A percentile compares a stretch with the other conserved stretches of the same genome.
These are phyloP conservation scores for Chrysomallon squamiferum DNA, from an alignment of 1,140 invertebrate genomes.

Conservation along the genomic window DNA sequence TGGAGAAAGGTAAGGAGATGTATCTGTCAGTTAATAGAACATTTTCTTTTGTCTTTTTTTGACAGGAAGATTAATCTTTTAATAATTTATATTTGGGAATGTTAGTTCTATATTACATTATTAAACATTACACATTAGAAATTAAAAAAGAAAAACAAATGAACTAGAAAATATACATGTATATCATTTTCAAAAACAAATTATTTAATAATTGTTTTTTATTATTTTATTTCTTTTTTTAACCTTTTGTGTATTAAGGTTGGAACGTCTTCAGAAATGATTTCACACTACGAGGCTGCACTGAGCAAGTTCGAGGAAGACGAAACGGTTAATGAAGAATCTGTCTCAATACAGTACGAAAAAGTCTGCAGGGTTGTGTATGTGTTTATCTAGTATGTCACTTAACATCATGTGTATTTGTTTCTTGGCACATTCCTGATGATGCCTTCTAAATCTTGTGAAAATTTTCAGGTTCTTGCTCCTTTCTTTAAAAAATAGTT, in stretches of 20 bases:
- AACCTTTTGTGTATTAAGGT: constrained; percentile 29
- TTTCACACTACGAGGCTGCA: constrained; percentile 47
- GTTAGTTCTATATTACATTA: too few species aligned
- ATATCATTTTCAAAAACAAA: too few species aligned
- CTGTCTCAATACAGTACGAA: constrained; percentile 55
- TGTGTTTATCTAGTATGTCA: constrained; percentile 16
- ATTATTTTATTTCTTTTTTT: too few species aligned
- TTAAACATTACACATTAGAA: too few species aligned
- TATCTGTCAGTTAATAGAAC: too few species aligned
- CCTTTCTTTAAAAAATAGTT: neutral
- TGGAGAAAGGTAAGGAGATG: constrained; percentile 58
- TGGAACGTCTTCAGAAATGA: constrained; percentile 51
- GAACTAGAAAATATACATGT: too few species aligned
- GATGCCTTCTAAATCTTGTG: neutral
- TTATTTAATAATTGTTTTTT: too few species aligned
- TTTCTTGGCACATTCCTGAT: neutral
- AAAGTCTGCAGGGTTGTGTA: constrained; percentile 59
- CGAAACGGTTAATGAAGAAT: constrained; percentile 50
- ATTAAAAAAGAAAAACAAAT: too few species aligned
- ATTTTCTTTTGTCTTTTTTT: too few species aligned
- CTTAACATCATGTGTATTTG: neutral
- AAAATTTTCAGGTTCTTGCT: neutral
- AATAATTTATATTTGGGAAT: too few species aligned
- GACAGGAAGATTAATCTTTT: too few species aligned
- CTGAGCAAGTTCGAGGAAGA: constrained; percentile 51